Conservation (phyloP, 2,113 vertebrate species). For the Campylomormyrus numenius region DNA sequence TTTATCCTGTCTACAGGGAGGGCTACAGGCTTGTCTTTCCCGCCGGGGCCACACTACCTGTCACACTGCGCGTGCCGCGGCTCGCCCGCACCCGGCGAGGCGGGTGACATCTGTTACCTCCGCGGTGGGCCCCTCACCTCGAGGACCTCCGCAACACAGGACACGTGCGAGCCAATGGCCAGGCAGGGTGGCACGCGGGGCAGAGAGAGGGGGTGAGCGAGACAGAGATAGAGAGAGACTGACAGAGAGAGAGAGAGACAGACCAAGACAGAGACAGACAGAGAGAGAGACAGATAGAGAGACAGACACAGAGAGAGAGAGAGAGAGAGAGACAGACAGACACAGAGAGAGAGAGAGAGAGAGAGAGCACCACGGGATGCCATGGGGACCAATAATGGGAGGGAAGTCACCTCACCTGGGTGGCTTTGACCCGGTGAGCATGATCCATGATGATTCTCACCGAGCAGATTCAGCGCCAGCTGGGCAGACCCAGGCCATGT, state of each 20-base stretch:
- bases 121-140: constrained; percentile 51
- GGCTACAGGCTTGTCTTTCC: constrained; percentile 40
- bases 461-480: not conserved
- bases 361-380: not conserved
- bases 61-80: constrained; percentile 37
- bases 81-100: constrained; percentile 38
- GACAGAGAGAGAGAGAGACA: too few relatives aligned
- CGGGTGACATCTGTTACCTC: constrained; percentile 63
- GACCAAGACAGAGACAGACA: not conserved
- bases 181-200: constrained; percentile 21
- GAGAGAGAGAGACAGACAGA: too few relatives aligned
- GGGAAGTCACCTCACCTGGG: not conserved
- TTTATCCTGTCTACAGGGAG: constrained; percentile 43
- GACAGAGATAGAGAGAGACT: too few relatives aligned
- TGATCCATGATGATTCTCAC: not conserved
- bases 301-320: too few relatives aligned
- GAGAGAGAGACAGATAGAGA: too few relatives aligned
- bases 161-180: constrained; percentile 43
- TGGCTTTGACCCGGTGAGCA: not conserved
- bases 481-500: not conserved
- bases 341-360: not conserved
- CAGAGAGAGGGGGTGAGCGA: constrained; percentile 6
- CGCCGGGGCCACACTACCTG: constrained; percentile 48
- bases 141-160: constrained; percentile 47
- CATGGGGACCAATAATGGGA: not conserved